phyloP scores from a whole-genome alignment of 2,888 invertebrate species.

The Apodemia hepburni region DNA sequence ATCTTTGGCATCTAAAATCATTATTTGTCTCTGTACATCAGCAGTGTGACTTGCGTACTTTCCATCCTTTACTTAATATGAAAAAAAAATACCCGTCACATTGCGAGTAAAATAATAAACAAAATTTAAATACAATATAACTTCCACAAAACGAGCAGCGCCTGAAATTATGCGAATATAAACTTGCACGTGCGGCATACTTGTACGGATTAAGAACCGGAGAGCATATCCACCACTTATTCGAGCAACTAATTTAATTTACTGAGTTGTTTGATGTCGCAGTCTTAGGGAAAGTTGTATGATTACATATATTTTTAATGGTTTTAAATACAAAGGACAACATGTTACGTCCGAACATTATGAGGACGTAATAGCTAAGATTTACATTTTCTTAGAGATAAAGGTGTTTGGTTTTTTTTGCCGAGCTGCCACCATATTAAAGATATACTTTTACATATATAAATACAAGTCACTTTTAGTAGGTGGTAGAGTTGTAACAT shows the following conservation, averaged over 20 bases:
- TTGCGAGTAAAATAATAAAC: neutral
- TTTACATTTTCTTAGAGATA: too few species aligned
- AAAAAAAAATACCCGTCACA: neutral
- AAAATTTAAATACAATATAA: conserved; percentile 17
- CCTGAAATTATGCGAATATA: conserved; percentile 28
- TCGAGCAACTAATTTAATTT: conserved; percentile 44
- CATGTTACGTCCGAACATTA: too few species aligned
- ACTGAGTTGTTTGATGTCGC: conserved; percentile 34
- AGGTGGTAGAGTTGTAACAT: too few species aligned
- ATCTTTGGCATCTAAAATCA: too few species aligned
- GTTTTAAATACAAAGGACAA: conserved; percentile 27
- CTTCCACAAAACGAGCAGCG: conserved; percentile 16
- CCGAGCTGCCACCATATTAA: too few species aligned
- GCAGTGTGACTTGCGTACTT: too few species aligned
- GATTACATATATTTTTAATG: conserved; percentile 27
- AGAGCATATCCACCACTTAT: conserved; percentile 31
- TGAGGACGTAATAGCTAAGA: too few species aligned
- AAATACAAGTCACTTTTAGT: too few species aligned
- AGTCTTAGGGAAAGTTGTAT: conserved; percentile 19
- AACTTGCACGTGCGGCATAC: conserved; percentile 28
- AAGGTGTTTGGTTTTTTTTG: too few species aligned
- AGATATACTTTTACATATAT: too few species aligned
- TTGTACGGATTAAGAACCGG: conserved; percentile 33
- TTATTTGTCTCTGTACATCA: too few species aligned
- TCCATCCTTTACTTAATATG: too few species aligned